These are phyloP conservation scores for Sinohyriopsis cumingii DNA, from an alignment of 2,888 invertebrate genomes.

Conservation along the genomic window DNA sequence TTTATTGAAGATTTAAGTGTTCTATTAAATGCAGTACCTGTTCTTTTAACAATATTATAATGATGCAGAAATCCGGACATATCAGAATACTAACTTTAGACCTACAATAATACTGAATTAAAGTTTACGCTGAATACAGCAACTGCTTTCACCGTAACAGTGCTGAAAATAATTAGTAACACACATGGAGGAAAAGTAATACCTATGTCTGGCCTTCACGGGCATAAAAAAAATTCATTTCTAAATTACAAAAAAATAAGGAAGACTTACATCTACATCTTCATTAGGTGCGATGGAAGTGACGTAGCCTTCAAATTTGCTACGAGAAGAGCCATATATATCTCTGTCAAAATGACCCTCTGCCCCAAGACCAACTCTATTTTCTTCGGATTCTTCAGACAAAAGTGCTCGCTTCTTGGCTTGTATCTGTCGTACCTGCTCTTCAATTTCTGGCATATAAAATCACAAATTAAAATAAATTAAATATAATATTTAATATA, in stretches of 20 bases:
- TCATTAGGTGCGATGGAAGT: slow-evolving; percentile 97
- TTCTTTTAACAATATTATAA: too few species aligned
- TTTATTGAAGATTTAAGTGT: too few species aligned
- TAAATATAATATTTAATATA: too few species aligned
- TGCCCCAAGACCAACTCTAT: slow-evolving; percentile 85
- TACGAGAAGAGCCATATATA: slow-evolving; percentile 90
- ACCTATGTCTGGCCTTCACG: too few species aligned
- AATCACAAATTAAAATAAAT: background rate
- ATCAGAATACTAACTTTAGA: too few species aligned
- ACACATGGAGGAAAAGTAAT: too few species aligned
- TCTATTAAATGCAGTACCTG: too few species aligned
- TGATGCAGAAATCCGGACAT: too few species aligned
- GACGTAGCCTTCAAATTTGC: slow-evolving; percentile 93
- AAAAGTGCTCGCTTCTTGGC: slow-evolving; percentile 83
- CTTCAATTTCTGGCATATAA: slow-evolving; percentile 87
- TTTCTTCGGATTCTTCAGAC: slow-evolving; percentile 49
- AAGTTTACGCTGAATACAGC: too few species aligned
- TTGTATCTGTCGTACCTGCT: slow-evolving; percentile 93
- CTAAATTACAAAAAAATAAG: background rate
- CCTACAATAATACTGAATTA: too few species aligned
- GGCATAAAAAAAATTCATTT: background rate
- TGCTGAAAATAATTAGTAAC: too few species aligned
- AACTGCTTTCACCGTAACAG: too few species aligned
- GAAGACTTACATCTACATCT: slow-evolving; percentile 81
- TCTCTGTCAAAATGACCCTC: slow-evolving; percentile 92